Conservation (phyloP, 2,888 invertebrate species). For the Ichneumon xanthorius region DNA sequence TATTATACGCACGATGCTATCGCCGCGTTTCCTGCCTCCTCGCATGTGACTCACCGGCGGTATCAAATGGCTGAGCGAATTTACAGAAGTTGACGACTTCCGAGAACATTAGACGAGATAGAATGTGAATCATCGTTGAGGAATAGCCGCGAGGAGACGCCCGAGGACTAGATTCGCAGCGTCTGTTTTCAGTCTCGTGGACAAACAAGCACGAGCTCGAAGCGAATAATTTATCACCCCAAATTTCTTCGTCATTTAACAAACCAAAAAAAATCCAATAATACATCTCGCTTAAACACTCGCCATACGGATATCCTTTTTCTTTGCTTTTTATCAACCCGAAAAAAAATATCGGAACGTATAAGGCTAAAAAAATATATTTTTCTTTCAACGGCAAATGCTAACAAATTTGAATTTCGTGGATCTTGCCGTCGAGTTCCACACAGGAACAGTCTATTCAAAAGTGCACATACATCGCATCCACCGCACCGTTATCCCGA, state of each 20-base stretch:
- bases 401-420: background rate
- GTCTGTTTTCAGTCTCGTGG: background rate
- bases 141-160: conserved; percentile 8
- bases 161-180: background rate
- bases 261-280: background rate
- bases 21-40: conserved; percentile 6
- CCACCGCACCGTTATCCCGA: background rate
- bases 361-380: background rate
- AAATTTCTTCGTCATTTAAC: background rate
- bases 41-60: conserved; percentile 46
- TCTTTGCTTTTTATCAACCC: background rate
- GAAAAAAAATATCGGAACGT: background rate
- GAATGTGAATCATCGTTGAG: conserved; percentile 42
- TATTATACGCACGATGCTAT: conserved; percentile 9
- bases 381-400: background rate
- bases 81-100: conserved; percentile 41
- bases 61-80: conserved; percentile 50
- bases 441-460: background rate
- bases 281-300: background rate
- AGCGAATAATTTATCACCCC: background rate
- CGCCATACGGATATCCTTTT: background rate
- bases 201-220: background rate
- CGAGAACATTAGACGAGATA: conserved; percentile 36
- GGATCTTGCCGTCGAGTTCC: background rate
- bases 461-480: background rate